Base-by-base conservation (phyloP, 1,140 invertebrate species). In the Andricus grossulariae region DNA sequence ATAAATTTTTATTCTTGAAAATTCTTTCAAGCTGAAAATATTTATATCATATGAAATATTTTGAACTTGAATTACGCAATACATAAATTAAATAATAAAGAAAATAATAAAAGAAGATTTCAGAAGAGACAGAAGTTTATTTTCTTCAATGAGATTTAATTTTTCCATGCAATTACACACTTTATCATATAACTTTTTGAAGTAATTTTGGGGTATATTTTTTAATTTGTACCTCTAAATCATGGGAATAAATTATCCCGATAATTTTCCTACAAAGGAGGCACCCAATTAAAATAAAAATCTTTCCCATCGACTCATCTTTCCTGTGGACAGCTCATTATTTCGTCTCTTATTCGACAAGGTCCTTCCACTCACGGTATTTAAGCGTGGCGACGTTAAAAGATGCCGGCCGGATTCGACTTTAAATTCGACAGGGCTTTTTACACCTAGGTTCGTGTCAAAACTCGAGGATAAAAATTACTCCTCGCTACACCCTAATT, bases 311-410 rank as follows among this genome's bases (percentile, higher is more conserved):
- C 39, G 60, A 32, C 60, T 66, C 21, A 66, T 66, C 60, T 66
- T 5, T 16, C 12, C 39, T 45, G 0, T 6, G 60, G 60, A 66
- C 60, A 39, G 60, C 60, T 66, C 60, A 66, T 66, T 66, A 66
- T 66, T 66, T 66, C 32, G 60, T n/a, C 32, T 66, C 60, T 4
- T 66, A 66, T 66, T 66, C 60, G 60, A 66, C 60, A 66, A 66
- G 60, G 39, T 45, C 57, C 25, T 16, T 32, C 25, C 3, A 45
- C 25, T 32, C 25, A 60, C 25, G 6, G 32, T 16, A 45, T 66
- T 66, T 66, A 66, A 15, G 15, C 32, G n/a, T 15, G 25, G 12
- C 39, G 60, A 66, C 60, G 60, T 66, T 66, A 66, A 66, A 66
- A 39, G 60, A 66, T 66, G 25, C 60, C 39, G 13, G 32, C 60